Evolutionary conservation across 2,888 invertebrate species (phyloP).

Genomic region (Agrypnus murinus): DNA sequence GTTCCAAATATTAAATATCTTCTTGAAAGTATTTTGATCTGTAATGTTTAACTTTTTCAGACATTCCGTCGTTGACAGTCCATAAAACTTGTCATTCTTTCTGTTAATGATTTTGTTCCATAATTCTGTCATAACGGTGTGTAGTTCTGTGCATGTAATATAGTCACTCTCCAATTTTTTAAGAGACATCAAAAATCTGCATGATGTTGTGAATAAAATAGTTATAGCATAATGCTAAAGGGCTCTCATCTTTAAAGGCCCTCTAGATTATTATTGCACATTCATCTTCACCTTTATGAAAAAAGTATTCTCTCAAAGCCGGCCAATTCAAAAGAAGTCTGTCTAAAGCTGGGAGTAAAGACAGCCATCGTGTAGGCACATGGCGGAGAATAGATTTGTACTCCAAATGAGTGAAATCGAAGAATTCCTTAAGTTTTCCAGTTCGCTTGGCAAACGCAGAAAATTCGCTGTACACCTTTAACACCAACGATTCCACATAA

Average conservation of each 20-base stretch:
- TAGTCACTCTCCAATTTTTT: too few species aligned
- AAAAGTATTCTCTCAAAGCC: background rate
- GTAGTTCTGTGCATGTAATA: too few species aligned
- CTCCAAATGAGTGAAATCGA: background rate
- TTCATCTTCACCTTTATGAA: background rate
- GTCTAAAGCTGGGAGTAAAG: constrained; percentile 1
- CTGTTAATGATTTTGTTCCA: too few species aligned
- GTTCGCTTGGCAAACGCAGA: constrained; percentile 12
- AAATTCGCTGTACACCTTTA: constrained; percentile 34
- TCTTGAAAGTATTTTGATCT: too few species aligned
- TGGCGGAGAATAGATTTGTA: background rate
- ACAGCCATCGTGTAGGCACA: constrained; percentile 11
- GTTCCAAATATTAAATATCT: too few species aligned
- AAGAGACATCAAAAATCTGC: too few species aligned
- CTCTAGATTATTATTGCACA: background rate
- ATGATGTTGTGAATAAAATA: constrained; percentile 17
- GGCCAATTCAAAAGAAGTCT: constrained; percentile 7
- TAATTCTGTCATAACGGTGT: too few species aligned
- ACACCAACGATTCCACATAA: constrained; percentile 19
- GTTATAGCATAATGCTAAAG: background rate
- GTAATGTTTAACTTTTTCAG: too few species aligned
- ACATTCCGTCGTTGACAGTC: too few species aligned
- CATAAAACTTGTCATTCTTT: too few species aligned
- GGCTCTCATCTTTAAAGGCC: too few species aligned
- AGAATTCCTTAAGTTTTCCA: background rate